Percentiles rank a stretch among this genome's conserved stretches.
Conservation (phyloP, 1,140 invertebrate genomes). For the Neocloeon triangulifer region DNA sequence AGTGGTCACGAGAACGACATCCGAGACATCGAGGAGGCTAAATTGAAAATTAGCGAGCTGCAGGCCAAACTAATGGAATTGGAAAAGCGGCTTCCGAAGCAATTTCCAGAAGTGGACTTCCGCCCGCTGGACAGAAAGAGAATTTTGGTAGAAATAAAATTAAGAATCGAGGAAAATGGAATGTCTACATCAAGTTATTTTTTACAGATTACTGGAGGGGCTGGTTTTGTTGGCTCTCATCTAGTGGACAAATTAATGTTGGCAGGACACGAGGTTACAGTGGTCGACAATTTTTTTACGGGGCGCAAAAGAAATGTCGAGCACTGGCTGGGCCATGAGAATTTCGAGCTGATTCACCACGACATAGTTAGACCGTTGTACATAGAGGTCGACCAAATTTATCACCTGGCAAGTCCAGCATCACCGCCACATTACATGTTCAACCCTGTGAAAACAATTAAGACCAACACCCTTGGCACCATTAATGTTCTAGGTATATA, state of each 20-base stretch:
- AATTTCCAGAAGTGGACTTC: constrained; percentile 76
- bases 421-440: constrained; percentile 99
- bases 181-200: not conserved
- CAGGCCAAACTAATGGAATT: constrained; percentile 45
- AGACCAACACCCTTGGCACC: constrained; percentile 97
- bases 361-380: constrained; percentile 97
- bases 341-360: constrained; percentile 97
- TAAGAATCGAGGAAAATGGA: not conserved
- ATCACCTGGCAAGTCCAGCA: constrained; percentile 95
- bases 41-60: constrained; percentile 33
- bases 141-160: constrained; percentile 45
- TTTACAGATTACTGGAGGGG: constrained; percentile 75
- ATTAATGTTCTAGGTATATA: constrained; percentile 85
- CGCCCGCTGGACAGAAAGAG: constrained; percentile 77
- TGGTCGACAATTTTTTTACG: constrained; percentile 97
- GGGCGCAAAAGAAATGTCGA: constrained; percentile 92
- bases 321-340: constrained; percentile 96
- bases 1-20: not conserved
- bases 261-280: constrained; percentile 93
- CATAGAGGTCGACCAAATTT: constrained; percentile 98
- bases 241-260: constrained; percentile 88
- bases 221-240: constrained; percentile 98
- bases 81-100: constrained; percentile 50
- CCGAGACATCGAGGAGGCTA: constrained; percentile 21
- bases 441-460: constrained; percentile 99